Conservation (phyloP, 1,140 invertebrate species). For the Philotrypesis tridentata region DNA sequence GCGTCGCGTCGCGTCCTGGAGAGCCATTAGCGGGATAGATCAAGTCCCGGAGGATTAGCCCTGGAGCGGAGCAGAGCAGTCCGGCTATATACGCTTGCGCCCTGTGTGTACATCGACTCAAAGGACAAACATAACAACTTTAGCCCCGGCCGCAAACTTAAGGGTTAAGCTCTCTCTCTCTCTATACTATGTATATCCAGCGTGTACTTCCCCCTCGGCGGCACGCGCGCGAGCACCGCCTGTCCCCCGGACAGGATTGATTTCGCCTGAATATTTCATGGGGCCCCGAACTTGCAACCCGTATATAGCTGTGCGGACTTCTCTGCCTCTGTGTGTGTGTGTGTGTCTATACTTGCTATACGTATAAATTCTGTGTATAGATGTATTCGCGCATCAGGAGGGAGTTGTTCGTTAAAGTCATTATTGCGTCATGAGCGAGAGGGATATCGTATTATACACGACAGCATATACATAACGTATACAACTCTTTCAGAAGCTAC, state of each 20-base stretch:
- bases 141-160: conserved; percentile 70
- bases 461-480: too few species aligned
- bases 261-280: conserved; percentile 73
- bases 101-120: conserved; percentile 60
- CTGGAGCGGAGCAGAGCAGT: conserved; percentile 57
- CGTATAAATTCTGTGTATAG: too few species aligned
- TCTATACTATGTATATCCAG: background rate
- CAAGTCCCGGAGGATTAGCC: conserved; percentile 69
- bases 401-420: conserved; percentile 64
- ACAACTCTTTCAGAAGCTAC: too few species aligned
- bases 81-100: conserved; percentile 21
- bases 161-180: conserved; percentile 69
- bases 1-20: background rate
- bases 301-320: conserved; percentile 3
- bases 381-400: too few species aligned
- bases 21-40: conserved; percentile 69
- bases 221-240: conserved; percentile 56
- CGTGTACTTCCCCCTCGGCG: conserved; percentile 39
- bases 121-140: conserved; percentile 74
- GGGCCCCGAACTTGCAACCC: conserved; percentile 61
- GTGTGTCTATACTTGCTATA: background rate
- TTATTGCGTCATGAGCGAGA: conserved; percentile 63
- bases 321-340: background rate
- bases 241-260: conserved; percentile 65
- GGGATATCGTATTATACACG: too few species aligned